These are phyloP conservation scores for Zaprionus lineosus DNA, from an alignment of 2,888 invertebrate genomes.

Conservation along the genomic window DNA sequence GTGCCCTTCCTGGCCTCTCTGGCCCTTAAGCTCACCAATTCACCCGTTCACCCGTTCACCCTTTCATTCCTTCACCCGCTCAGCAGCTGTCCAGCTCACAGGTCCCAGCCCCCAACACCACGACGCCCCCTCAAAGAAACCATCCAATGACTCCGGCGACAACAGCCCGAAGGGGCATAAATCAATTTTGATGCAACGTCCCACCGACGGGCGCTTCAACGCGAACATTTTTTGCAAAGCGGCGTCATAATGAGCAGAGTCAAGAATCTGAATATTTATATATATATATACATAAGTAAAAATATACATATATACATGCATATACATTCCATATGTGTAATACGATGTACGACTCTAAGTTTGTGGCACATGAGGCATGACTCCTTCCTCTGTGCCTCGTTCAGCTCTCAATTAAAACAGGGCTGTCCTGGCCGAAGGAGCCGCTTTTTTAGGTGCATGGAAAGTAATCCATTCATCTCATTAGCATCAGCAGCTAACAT, in stretches of 20 bases:
- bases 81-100: no score
- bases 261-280: slow-evolving; percentile 3
- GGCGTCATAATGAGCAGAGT: slow-evolving; percentile 45
- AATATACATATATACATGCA: slow-evolving; percentile 2
- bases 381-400: slow-evolving; percentile 1
- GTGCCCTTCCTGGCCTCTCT: no score
- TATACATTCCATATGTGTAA: neutral
- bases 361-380: slow-evolving; percentile 17
- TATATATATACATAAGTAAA: neutral
- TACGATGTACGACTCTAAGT: no score
- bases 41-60: no score
- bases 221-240: slow-evolving; percentile 51
- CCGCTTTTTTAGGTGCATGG: no score
- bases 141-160: slow-evolving; percentile 22
- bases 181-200: slow-evolving; percentile 62
- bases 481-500: no score
- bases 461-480: no score
- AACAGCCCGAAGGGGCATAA: slow-evolving; percentile 57
- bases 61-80: no score
- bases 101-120: no score
- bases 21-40: no score
- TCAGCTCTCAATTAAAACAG: neutral
- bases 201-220: neutral
- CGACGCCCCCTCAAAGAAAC: neutral
- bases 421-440: neutral